These are phyloP conservation scores for Mactra quadrangularis DNA, from an alignment of 1,140 invertebrate genomes.

Conservation along the genomic window DNA sequence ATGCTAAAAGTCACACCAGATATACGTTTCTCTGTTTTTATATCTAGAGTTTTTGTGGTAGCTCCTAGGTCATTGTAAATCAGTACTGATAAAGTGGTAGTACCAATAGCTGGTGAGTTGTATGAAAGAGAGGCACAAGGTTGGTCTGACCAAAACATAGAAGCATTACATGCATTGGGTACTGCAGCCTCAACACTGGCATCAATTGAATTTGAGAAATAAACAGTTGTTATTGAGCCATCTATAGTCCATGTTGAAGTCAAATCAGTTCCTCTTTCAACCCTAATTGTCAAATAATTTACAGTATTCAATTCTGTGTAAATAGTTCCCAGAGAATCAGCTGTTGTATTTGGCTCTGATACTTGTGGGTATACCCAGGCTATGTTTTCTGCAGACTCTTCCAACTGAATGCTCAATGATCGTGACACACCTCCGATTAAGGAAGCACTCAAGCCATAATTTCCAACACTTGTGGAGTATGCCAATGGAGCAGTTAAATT, in stretches of 20 bases:
- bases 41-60: slow-evolving; percentile 15
- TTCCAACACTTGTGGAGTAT: slow-evolving; percentile 11
- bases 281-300: slow-evolving; percentile 56
- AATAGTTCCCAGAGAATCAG: slow-evolving; percentile 45
- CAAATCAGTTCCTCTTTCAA: slow-evolving; percentile 60
- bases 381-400: slow-evolving; percentile 51
- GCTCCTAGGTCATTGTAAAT: slow-evolving; percentile 45
- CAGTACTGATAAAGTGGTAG: not conserved
- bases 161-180: slow-evolving; percentile 38
- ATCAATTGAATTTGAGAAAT: slow-evolving; percentile 46
- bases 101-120: slow-evolving; percentile 22
- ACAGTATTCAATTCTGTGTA: slow-evolving; percentile 37
- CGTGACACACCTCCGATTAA: slow-evolving; percentile 13
- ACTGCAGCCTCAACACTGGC: slow-evolving; percentile 9
- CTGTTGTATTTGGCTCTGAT: not conserved
- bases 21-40: slow-evolving; percentile 43
- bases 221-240: not conserved
- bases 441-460: slow-evolving; percentile 4
- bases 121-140: slow-evolving; percentile 60
- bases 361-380: slow-evolving; percentile 63
- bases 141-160: slow-evolving; percentile 51
- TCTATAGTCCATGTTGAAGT: slow-evolving; percentile 53
- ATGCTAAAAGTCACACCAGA: slow-evolving; percentile 34
- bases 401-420: not conserved
- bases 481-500: slow-evolving; percentile 30